phyloP scores from a whole-genome alignment of 2,113 vertebrate species.

The Podarcis raffonei region DNA sequence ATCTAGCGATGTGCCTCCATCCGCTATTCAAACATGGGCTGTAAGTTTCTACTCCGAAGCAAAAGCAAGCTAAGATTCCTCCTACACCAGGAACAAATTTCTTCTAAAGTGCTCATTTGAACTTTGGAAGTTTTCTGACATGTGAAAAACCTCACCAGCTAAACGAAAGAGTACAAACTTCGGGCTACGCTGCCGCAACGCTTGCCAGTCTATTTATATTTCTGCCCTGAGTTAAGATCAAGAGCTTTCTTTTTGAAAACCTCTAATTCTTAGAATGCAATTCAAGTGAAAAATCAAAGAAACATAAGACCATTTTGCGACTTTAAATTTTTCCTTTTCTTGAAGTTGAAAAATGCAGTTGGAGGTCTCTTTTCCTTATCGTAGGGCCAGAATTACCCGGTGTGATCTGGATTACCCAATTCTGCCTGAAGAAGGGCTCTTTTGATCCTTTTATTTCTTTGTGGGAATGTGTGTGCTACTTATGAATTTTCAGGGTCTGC shows the following conservation, averaged over 20 bases:
- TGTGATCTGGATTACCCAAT: constrained; percentile 64
- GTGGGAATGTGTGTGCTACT: constrained; percentile 5
- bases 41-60: constrained; percentile 43
- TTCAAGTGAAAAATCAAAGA: constrained; percentile 76
- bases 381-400: constrained; percentile 60
- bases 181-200: constrained; percentile 45
- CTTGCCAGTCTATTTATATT: constrained; percentile 69
- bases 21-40: not conserved
- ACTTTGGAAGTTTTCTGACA: constrained; percentile 47
- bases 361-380: constrained; percentile 67
- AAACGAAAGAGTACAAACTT: constrained; percentile 60
- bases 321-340: constrained; percentile 69
- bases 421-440: constrained; percentile 38
- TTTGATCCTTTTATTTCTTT: constrained; percentile 46
- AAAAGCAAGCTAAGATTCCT: constrained; percentile 51
- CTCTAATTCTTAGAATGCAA: constrained; percentile 75
- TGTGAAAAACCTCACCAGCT: constrained; percentile 64
- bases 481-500: constrained; percentile 56
- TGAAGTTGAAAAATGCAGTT: constrained; percentile 70
- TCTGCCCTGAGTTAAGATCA: constrained; percentile 72
- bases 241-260: constrained; percentile 63
- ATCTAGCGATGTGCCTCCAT: not conserved
- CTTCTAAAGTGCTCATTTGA: constrained; percentile 15
- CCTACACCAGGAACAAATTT: not conserved
- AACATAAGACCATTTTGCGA: constrained; percentile 64